Conservation (phyloP, 2,888 invertebrate species). For the Drosophila affinis region DNA sequence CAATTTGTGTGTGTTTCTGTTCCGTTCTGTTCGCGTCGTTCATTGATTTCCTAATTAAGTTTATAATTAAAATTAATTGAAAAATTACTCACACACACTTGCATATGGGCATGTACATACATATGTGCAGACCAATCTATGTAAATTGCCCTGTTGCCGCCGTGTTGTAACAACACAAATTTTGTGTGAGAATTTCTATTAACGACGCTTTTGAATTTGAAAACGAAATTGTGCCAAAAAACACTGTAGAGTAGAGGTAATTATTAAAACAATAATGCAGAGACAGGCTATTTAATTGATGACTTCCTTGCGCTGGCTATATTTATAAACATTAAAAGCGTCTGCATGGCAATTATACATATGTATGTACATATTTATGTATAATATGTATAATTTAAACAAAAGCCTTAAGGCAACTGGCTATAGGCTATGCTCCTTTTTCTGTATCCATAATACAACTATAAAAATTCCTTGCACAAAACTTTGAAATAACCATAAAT, state of each 20-base stretch:
- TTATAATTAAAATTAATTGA: conserved; percentile 84
- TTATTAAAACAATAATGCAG: conserved; percentile 56
- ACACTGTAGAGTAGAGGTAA: conserved; percentile 59
- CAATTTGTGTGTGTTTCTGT: conserved; percentile 72
- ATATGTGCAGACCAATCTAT: conserved; percentile 30
- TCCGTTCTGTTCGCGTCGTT: conserved; percentile 68
- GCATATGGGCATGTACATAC: conserved; percentile 19
- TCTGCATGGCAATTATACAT: conserved; percentile 61
- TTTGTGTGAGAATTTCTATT: conserved; percentile 46
- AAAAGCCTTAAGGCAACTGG: not conserved
- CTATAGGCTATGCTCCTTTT: conserved; percentile 9
- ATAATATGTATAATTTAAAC: conserved; percentile 39
- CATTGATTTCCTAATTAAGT: conserved; percentile 84
- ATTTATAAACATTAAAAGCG: conserved; percentile 67
- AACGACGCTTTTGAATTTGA: conserved; percentile 59
- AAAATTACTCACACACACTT: conserved; percentile 79
- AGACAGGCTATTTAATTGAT: conserved; percentile 64
- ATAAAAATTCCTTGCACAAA: conserved; percentile 64
- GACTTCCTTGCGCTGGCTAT: conserved; percentile 65
- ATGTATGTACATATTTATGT: conserved; percentile 46
- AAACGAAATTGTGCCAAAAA: conserved; percentile 64
- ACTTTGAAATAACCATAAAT: conserved; percentile 65
- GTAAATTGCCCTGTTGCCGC: conserved; percentile 49
- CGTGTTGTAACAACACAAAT: conserved; percentile 59
- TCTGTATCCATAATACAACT: conserved; percentile 47